Evolutionary conservation across 2,113 vertebrate species (phyloP).

Genomic region (Notothenia coriiceps): DNA sequence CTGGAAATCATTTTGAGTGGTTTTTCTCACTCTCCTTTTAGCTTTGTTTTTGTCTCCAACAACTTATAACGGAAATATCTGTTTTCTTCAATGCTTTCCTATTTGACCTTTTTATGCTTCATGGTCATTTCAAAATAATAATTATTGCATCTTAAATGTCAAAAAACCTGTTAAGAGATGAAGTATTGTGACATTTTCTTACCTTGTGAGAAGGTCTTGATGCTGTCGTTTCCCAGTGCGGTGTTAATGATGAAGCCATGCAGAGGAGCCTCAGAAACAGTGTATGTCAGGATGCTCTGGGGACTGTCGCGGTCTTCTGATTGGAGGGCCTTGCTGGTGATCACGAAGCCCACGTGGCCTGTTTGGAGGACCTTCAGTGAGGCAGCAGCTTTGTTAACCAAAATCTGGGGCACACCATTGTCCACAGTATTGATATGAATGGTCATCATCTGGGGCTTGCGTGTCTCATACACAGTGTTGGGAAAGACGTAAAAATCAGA

Average conservation of each 20-base stretch:
- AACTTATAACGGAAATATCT: background rate
- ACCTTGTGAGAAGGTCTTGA: slow-evolving; percentile 87
- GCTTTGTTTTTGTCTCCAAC: background rate
- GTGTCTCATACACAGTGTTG: slow-evolving; percentile 92
- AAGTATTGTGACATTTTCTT: slow-evolving; percentile 47
- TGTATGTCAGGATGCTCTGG: slow-evolving; percentile 84
- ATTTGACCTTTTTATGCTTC: background rate
- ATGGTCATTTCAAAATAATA: background rate
- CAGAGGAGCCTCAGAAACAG: slow-evolving; percentile 78
- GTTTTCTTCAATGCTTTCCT: background rate
- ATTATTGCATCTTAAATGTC: background rate
- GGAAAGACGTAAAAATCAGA: slow-evolving; percentile 94
- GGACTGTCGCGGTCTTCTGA: slow-evolving; percentile 93
- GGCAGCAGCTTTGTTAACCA: slow-evolving; percentile 91
- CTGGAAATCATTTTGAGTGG: background rate
- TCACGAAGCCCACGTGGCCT: slow-evolving; percentile 89
- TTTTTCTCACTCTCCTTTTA: background rate
- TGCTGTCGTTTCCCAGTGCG: slow-evolving; percentile 79
- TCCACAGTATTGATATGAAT: slow-evolving; percentile 91
- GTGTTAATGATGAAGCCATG: slow-evolving; percentile 86
- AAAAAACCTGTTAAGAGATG: background rate
- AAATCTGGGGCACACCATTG: slow-evolving; percentile 91
- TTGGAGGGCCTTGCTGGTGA: slow-evolving; percentile 92
- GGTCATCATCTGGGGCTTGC: slow-evolving; percentile 92
- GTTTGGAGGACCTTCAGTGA: slow-evolving; percentile 88